These are phyloP conservation scores for Chaetogeoica ovagalla DNA, from an alignment of 2,888 invertebrate species.

Conservation along the genomic window DNA sequence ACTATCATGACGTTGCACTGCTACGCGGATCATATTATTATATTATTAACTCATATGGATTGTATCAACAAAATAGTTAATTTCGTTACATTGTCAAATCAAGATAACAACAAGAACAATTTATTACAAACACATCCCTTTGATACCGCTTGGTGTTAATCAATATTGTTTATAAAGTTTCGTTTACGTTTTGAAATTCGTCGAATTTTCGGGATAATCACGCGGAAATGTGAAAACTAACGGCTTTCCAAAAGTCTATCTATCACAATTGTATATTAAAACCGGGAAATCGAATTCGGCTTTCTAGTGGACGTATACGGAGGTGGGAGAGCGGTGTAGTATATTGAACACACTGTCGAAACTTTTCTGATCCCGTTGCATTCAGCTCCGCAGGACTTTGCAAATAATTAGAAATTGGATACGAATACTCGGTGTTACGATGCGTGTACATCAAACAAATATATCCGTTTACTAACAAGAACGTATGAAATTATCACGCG, in stretches of 20 bases:
- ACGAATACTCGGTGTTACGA: not conserved
- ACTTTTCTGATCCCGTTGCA: not conserved
- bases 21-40: too few species aligned
- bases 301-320: not conserved
- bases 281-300: constrained; percentile 3
- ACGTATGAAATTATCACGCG: not conserved
- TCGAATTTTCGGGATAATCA: not conserved
- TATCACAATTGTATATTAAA: not conserved
- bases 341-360: not conserved
- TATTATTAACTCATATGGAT: too few species aligned
- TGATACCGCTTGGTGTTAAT: not conserved
- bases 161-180: not conserved
- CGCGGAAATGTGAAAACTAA: not conserved
- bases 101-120: too few species aligned
- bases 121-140: not conserved
- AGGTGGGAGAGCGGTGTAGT: too few species aligned
- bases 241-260: not conserved
- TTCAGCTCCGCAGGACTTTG: not conserved
- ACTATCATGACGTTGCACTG: too few species aligned
- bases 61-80: too few species aligned
- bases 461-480: not conserved
- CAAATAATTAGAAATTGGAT: constrained; percentile 16
- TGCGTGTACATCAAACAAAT: not conserved
- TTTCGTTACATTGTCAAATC: too few species aligned
- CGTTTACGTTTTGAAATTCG: not conserved